Evolutionary conservation across 2,113 vertebrate species (phyloP).

Genomic region (Podarcis cretensis): DNA sequence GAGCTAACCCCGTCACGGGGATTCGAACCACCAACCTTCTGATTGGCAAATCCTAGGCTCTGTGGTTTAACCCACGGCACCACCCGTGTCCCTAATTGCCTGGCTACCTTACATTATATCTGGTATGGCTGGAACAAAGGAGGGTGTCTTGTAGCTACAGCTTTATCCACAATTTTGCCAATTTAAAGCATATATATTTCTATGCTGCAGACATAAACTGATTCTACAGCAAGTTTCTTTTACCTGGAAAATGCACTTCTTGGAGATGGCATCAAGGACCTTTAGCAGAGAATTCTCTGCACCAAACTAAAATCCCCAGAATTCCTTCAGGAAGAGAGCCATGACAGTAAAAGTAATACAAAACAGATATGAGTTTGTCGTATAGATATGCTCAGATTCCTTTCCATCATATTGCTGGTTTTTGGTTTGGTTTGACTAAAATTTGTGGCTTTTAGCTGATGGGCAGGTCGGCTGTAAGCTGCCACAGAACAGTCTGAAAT

Average conservation of each 20-base stretch:
- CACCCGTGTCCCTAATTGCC: not conserved
- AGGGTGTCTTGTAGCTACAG: not conserved
- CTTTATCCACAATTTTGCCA: not conserved
- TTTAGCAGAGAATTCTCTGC: not conserved
- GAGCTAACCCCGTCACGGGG: no score
- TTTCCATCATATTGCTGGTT: not conserved
- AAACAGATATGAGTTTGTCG: not conserved
- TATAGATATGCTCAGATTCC: not conserved
- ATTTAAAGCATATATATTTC: not conserved
- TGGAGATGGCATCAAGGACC: not conserved
- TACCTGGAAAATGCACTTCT: not conserved
- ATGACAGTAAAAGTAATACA: not conserved
- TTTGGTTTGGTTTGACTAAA: not conserved
- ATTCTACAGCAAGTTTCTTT: not conserved
- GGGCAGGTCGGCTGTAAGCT: not conserved
- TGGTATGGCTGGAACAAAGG: not conserved
- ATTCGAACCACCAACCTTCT: no score
- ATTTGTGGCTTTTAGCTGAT: not conserved
- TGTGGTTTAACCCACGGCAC: no score
- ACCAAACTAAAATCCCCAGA: not conserved
- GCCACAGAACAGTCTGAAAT: not conserved
- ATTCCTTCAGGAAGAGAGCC: not conserved
- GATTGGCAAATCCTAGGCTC: no score
- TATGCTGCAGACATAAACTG: not conserved
- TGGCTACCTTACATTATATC: not conserved